phyloP scores from a whole-genome alignment of 2,113 vertebrate species.

The Nyctereutes procyonoides region DNA sequence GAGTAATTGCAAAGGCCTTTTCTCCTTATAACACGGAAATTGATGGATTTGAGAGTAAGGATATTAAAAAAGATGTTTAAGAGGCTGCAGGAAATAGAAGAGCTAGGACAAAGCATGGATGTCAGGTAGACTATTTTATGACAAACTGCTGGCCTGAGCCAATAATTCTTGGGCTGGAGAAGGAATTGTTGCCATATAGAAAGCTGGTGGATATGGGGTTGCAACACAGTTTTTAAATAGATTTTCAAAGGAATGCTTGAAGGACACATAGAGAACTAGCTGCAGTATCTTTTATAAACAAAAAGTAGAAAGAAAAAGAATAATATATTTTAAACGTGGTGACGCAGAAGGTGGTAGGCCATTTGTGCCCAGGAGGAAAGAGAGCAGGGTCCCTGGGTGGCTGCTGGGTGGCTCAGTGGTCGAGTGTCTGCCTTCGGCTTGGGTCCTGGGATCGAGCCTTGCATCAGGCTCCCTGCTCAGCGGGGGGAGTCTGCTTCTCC shows the following conservation, averaged over 20 bases:
- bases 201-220: background rate
- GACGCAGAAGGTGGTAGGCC: background rate
- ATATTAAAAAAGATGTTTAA: constrained; percentile 83
- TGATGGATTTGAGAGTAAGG: constrained; percentile 83
- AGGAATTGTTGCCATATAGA: constrained; percentile 36
- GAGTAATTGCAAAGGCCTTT: constrained; percentile 78
- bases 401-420: background rate
- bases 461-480: background rate
- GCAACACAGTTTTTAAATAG: background rate
- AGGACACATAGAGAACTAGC: background rate
- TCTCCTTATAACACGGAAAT: constrained; percentile 76
- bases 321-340: background rate
- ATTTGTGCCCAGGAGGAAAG: background rate
- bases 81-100: constrained; percentile 81
- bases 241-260: constrained; percentile 29
- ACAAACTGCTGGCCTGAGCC: constrained; percentile 74
- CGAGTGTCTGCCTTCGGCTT: background rate
- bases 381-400: background rate
- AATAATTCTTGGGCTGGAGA: constrained; percentile 67
- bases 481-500: background rate
- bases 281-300: background rate
- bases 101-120: constrained; percentile 77
- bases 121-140: constrained; percentile 82
- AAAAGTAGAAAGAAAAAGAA: background rate
- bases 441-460: background rate